phyloP scores from a whole-genome alignment of 2,888 invertebrate genomes.

The Gibbula magus region DNA sequence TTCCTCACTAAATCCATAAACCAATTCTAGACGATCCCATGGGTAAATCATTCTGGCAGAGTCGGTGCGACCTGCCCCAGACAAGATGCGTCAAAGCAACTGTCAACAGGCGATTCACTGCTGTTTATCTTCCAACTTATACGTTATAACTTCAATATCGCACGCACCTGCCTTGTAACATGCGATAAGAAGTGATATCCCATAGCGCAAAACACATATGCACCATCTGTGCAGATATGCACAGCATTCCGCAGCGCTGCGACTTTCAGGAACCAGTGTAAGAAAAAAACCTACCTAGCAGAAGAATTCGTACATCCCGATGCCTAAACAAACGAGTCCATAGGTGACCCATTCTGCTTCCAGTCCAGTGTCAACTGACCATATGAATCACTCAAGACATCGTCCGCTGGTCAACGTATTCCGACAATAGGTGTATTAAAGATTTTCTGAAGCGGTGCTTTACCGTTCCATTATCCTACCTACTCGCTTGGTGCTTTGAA shows the following conservation, averaged over 20 bases:
- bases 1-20: background rate
- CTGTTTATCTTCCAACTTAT: background rate
- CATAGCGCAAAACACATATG: background rate
- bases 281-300: constrained; percentile 52
- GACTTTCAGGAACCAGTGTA: background rate
- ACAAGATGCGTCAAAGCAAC: background rate
- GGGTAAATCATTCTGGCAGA: background rate
- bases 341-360: constrained; percentile 49
- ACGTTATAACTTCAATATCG: background rate
- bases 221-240: background rate
- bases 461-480: background rate
- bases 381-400: no score
- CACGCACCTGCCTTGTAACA: background rate
- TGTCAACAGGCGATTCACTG: background rate
- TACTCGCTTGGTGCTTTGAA: background rate
- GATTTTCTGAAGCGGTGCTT: background rate
- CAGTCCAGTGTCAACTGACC: background rate
- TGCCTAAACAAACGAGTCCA: constrained; percentile 58
- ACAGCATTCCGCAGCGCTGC: background rate
- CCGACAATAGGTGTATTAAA: background rate
- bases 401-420: background rate
- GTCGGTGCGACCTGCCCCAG: background rate
- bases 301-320: constrained; percentile 53
- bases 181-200: background rate
- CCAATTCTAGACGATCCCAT: background rate